phyloP scores from a whole-genome alignment of 2,113 vertebrate species.

The Symphodus melops region DNA sequence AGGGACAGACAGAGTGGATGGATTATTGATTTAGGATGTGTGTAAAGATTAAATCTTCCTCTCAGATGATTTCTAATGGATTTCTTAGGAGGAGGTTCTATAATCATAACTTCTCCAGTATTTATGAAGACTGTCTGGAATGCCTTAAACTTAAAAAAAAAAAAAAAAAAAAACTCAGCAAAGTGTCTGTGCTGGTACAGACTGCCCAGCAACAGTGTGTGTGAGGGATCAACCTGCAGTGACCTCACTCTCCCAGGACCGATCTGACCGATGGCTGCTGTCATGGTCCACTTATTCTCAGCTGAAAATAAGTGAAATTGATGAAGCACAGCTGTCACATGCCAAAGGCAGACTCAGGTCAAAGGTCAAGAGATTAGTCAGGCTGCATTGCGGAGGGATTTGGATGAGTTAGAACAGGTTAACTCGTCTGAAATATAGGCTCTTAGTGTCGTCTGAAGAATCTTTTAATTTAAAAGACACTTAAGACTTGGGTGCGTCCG shows the following conservation, averaged over 20 bases:
- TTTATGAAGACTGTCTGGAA: constrained; percentile 36
- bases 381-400: constrained; percentile 5
- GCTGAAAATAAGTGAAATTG: constrained; percentile 31
- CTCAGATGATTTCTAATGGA: constrained; percentile 24
- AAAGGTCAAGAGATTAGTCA: constrained; percentile 25
- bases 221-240: constrained; percentile 11
- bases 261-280: constrained; percentile 42
- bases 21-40: constrained; percentile 23
- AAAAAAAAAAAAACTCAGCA: too few relatives aligned
- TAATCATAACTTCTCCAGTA: constrained; percentile 12
- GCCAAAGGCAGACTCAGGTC: neutral
- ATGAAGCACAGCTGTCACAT: constrained; percentile 29
- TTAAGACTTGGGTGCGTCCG: too few relatives aligned
- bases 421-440: neutral
- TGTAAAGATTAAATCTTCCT: constrained; percentile 4
- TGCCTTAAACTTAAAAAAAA: constrained; percentile 27
- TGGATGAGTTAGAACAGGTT: constrained; percentile 21
- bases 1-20: constrained; percentile 16
- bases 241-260: constrained; percentile 14
- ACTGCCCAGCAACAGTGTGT: constrained; percentile 44
- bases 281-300: constrained; percentile 16
- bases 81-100: neutral
- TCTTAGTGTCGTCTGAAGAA: neutral
- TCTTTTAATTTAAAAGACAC: neutral
- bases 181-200: constrained; percentile 2